Evolutionary conservation across 2,113 vertebrate genomes (phyloP), one percentile per base, ranked within the genome.

Genomic region (Xiphophorus hellerii): DNA sequence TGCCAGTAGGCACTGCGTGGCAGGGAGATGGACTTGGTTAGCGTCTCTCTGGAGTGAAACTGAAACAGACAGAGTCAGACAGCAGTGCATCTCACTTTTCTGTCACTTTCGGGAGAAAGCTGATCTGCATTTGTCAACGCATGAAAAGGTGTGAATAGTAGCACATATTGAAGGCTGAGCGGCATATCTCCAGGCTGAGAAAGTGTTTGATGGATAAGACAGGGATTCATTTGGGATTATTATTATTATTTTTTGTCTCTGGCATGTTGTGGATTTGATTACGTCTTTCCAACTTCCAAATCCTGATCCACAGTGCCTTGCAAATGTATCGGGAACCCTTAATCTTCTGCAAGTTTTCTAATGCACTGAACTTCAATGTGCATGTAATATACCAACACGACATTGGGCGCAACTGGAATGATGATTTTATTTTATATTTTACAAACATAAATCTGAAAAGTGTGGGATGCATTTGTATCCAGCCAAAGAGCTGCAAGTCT

Each of bases 1-100:
- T 99, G 98, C 97, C 97, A 99, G 89, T 99, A 99, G 0, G 97
- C 97, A 25, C 98, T 99, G 11, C 98, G 97, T 71, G 97, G 98
- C 78, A 99, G 96, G 58, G 98, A 98, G 89, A 98, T 96, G 22
- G 98, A 98, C 92, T 98, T 98, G 84, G 96, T 96, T 89, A 98
- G 92, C 25, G 94, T 96, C 87, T 98, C 97, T 78, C 95, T 96
- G 78, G 96, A 96, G 92, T 97, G 96, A 87, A 96, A 96, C 97
- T 99, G 90, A 78, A 95, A 95, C 70, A 33, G 71, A 94, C 91
- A 93, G 70, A 88, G 42, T 65, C 37, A 37, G 65, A 78, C 67
- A 73, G 15, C 39, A 65, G 1, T 37, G 74, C 77, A 37, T 77
- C 62, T 82, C 77, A 63, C 71, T 81, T 79, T 33, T 20, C 75